Base-by-base conservation (phyloP, 1,140 invertebrate genomes). In the Nautilus pompilius region DNA sequence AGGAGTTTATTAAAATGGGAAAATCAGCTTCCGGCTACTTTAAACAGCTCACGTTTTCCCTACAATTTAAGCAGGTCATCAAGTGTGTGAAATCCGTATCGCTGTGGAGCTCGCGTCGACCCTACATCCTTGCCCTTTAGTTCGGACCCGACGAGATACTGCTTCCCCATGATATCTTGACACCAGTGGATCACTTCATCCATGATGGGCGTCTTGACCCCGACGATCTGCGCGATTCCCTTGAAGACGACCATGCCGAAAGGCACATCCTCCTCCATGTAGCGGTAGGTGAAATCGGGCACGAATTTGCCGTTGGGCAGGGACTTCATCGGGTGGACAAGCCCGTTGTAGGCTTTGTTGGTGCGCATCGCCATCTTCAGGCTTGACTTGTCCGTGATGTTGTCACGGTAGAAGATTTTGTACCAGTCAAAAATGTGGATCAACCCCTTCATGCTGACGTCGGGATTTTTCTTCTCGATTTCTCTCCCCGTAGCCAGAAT, bases 191-290 rank as follows among this genome's bases (percentile, higher is more conserved):
- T 67, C 3, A 75, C 60, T 30, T 67, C 55, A 58, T 76, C 74
- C 30, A 72, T 69, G 10, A 58, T 54, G 15, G 74, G 74, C 24
- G 73, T 75, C 5, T 57, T 20, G 5, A 75, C 70, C 13, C 61
- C 65, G 0, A 60, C 70, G 6, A 75, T 58, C 53, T 68, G 51
- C 0, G 69, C 74, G 34, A 76, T 71, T 13, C 74, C 74, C 58
- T 71, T 71, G 29, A 74, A 60, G 3, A 76, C 72, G 3, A 73
- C 73, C 10, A 76, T 51, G 24, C 76, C 76, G 49, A 68, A 72
- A 3, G 74, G 74, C 6, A 78, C 28, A 54, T 78, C 76, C 54
- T 78, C 76, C 1, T 68, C 45, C 5, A 64, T 62, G 49, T 76
- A 75, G 13, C 74, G 58, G 49, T 72, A 72, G 34, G 22, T 67